Evolutionary conservation across 2,113 vertebrate species (phyloP), one percentile per base, ranked within the genome.

Genomic region (Eptatretus burgeri): DNA sequence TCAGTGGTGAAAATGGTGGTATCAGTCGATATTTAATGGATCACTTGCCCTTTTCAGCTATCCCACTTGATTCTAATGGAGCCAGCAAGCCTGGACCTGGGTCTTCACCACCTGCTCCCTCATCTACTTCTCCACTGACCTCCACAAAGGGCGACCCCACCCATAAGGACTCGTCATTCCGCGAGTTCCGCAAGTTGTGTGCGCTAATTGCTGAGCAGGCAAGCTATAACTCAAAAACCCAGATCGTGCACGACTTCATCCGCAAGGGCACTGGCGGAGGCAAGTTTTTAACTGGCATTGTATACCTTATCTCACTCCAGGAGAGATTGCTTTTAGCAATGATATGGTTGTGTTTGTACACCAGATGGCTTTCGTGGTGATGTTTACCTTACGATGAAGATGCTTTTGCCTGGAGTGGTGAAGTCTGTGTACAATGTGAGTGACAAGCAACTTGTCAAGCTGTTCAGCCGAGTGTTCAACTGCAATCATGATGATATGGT

Each of bases 381-480:
- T 8, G 72, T 94, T 5, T 95, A 80, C 74, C 72, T 98, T 68
- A 98, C 86, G 1, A 80, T 95, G 70, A 98, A 98, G 70, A 72
- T 95, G 70, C 77, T 98, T 14, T 75, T 98, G 69, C 91, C 91
- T 0, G 91, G 91, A 1, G 87, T 95, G 49, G 73, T 98, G 53
- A 95, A 98, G 72, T 89, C 80, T 41, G 84, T 98, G 63, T 98
- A 98, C 73, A 98, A 98, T 78, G 78, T 98, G 66, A 98, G 88
- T 0, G 91, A 98, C 74, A 98, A 98, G 73, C 91, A 98, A 78
- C 93, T 98, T 18, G 87, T 89, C 17, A 98, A 98, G 71, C 82
- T 96, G 60, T 96, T 94, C 69, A 88, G 89, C 68, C 81, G 85
- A 60, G 82, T 87, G 66, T 85, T 98, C 73, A 82, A 77, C 68